These are phyloP conservation scores for Rhorus exstirpatorius DNA, from an alignment of 2,888 invertebrate species.

Conservation along the genomic window DNA sequence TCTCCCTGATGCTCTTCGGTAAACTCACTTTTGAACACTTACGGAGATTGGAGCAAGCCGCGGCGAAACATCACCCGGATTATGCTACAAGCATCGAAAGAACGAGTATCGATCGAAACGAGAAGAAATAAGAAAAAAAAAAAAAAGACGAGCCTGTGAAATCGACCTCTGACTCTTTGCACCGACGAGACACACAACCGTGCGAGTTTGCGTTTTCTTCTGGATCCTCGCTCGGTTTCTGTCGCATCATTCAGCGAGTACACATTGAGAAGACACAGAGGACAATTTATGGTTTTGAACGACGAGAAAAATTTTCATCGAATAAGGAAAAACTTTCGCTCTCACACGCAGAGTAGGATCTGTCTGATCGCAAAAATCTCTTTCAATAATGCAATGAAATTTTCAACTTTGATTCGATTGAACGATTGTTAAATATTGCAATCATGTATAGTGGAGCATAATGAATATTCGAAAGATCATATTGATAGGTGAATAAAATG, in stretches of 20 bases:
- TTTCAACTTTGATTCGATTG: conserved; percentile 1
- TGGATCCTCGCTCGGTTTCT: conserved; percentile 20
- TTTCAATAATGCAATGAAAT: neutral
- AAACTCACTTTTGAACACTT: conserved; percentile 65
- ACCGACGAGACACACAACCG: conserved; percentile 48
- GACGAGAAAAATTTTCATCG: neutral
- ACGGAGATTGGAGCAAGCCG: conserved; percentile 65
- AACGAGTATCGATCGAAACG: conserved; percentile 9
- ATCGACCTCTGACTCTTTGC: conserved; percentile 34
- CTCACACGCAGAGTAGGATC: neutral
- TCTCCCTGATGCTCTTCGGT: conserved; percentile 28
- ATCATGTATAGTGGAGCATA: no score
- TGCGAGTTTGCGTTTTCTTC: conserved; percentile 24
- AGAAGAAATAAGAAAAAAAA: neutral
- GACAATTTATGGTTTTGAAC: conserved; percentile 31
- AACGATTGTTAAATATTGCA: neutral
- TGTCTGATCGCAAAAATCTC: neutral
- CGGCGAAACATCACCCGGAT: conserved; percentile 49
- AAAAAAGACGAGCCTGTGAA: conserved; percentile 30
- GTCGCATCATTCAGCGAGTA: conserved; percentile 16
- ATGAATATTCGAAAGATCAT: no score
- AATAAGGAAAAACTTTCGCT: conserved; percentile 46
- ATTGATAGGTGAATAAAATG: no score
- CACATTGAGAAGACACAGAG: neutral
- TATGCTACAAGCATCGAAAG: conserved; percentile 14